Evolutionary conservation across 2,113 vertebrate species (phyloP), one percentile per base, ranked within the genome.

Genomic region (Gallinago undulata): DNA sequence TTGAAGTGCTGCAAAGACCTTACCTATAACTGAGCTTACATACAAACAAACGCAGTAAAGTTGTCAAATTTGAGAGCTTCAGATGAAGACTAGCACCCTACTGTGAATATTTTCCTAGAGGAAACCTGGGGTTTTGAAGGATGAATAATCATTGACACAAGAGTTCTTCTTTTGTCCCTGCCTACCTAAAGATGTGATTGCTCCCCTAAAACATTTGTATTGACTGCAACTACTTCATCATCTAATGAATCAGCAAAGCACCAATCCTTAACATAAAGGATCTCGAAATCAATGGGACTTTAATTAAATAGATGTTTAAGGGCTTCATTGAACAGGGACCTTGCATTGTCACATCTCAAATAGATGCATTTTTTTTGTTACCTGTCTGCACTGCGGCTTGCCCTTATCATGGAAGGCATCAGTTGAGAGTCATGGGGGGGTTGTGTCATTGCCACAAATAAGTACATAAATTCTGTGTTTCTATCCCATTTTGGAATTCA

Each of bases 231-330:
- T 2, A 69, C 57, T 90, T 90, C 64, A 85, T 79, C 39, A 50
- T 53, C 66, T 73, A 72, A 73, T n/a, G 57, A 93, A 95, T 89
- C 62, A 93, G 60, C 62, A 95, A 87, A 88, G 59, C 25, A 28
- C 41, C 79, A 76, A 39, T 55, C 53, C 35, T 94, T 83, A 73
- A 73, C 50, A 57, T 41, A 75, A 82, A 96, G 37, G 59, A 50
- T 53, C n/a, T 93, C 62, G 31, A 90, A 90, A 76, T 87, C 82
- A 83, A 55, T 85, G 31, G 10, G 15, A 47, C 59, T 69, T 73
- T 76, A 96, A 87, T 96, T 82, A 85, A 91, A 85, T 45, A 50
- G 45, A 66, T 30, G 10, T 48, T 89, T 82, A 80, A 77, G 39
- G 31, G 31, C 13, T 88, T 87, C 15, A 75, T 25, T 91, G 78